Evolutionary conservation across 2,888 invertebrate genomes (phyloP).

Genomic region (Drosophila kambysellisi): DNA sequence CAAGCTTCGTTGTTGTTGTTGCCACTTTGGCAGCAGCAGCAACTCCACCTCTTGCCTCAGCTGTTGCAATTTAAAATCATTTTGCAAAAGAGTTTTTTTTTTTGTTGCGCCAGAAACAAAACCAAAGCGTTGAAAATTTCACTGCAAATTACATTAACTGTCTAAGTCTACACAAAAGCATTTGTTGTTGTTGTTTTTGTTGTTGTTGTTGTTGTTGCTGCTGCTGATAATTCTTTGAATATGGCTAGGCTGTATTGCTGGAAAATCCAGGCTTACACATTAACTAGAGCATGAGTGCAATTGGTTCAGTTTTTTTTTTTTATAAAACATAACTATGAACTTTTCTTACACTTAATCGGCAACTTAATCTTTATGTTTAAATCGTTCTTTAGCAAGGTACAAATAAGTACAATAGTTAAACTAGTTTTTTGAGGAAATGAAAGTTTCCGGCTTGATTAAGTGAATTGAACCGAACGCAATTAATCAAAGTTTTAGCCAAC

Average conservation of each 20-base stretch:
- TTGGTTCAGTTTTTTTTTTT: not conserved
- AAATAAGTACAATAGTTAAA: not conserved
- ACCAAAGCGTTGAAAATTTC: constrained; percentile 72
- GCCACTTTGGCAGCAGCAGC: constrained; percentile 41
- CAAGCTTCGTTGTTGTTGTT: constrained; percentile 35
- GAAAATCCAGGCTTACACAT: constrained; percentile 36
- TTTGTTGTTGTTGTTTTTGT: constrained; percentile 20
- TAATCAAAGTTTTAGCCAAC: not conserved
- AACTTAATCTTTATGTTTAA: not conserved
- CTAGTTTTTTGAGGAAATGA: not conserved
- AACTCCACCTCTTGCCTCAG: constrained; percentile 60
- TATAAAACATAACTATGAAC: not conserved
- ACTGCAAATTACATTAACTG: constrained; percentile 70
- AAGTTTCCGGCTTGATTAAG: not conserved
- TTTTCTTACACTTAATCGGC: constrained; percentile 6
- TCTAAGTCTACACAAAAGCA: constrained; percentile 29
- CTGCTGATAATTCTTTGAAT: constrained; percentile 41
- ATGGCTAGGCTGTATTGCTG: constrained; percentile 10
- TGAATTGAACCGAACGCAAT: not conserved
- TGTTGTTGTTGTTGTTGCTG: constrained; percentile 27
- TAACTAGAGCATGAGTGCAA: constrained; percentile 23
- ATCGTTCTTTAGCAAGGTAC: not conserved
- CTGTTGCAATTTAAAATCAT: constrained; percentile 75
- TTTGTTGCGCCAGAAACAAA: constrained; percentile 55
- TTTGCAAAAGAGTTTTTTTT: constrained; percentile 47